Conservation (phyloP, 2,113 vertebrate genomes). For the Oxyruncus cristatus region DNA sequence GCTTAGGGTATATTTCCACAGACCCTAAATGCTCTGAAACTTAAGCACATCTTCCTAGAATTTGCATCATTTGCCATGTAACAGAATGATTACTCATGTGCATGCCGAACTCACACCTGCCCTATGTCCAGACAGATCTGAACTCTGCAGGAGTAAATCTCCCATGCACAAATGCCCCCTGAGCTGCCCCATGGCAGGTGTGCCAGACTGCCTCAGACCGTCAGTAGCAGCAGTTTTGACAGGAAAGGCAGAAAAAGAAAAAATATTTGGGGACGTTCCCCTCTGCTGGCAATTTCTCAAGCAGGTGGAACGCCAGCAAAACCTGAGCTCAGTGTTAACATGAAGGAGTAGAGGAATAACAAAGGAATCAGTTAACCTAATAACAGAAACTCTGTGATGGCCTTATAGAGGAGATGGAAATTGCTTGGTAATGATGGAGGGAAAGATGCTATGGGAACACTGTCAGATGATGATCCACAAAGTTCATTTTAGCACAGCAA, state of each 20-base stretch:
- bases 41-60: background rate
- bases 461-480: background rate
- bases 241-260: background rate
- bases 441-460: background rate
- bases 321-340: background rate
- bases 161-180: background rate
- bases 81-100: fast-evolving
- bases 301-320: background rate
- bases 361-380: background rate
- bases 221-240: background rate
- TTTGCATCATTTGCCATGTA: background rate
- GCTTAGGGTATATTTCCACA: background rate
- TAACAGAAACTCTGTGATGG: background rate
- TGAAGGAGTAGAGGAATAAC: background rate
- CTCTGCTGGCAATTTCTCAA: background rate
- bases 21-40: fast-evolving
- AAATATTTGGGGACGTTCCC: background rate
- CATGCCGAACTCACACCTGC: background rate
- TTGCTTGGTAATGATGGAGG: background rate
- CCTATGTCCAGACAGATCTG: background rate
- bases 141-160: background rate
- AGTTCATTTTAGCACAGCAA: background rate
- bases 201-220: background rate
- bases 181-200: background rate
- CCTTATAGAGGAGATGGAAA: background rate